Evolutionary conservation across 1,140 invertebrate genomes (phyloP).

Genomic region (Drosophila asahinai): DNA sequence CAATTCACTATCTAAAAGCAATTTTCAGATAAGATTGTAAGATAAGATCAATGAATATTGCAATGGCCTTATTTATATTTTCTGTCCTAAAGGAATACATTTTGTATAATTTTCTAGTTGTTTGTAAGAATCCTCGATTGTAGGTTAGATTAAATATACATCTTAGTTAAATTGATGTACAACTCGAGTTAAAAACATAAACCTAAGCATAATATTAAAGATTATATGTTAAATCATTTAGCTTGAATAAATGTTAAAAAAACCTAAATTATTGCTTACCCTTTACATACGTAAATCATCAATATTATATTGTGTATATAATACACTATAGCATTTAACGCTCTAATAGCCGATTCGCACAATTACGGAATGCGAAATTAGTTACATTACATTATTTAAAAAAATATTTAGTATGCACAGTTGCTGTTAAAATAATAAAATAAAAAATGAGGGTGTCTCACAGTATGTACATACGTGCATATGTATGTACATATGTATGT

Average conservation of each 20-base stretch:
- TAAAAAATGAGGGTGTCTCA: too few relatives aligned
- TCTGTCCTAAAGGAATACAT: neutral
- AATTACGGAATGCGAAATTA: too few relatives aligned
- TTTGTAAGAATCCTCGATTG: neutral
- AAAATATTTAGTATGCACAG: too few relatives aligned
- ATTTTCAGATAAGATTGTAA: neutral
- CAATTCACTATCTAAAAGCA: neutral
- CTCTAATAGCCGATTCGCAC: too few relatives aligned
- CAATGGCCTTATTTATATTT: constrained; percentile 1
- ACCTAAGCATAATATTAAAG: neutral
- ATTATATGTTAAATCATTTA: neutral
- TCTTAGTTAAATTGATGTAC: neutral
- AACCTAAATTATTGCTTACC: neutral
- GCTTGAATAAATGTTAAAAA: neutral
- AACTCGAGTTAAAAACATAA: neutral
- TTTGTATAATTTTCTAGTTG: neutral
- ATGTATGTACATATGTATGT: too few relatives aligned
- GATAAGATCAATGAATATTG: neutral
- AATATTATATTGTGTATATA: too few relatives aligned
- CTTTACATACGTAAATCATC: too few relatives aligned
- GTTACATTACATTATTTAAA: too few relatives aligned
- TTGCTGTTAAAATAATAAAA: too few relatives aligned
- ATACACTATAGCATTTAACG: too few relatives aligned
- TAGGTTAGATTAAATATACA: neutral
- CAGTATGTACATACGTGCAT: too few relatives aligned